Conservation (phyloP, 2,888 invertebrate genomes). For the Augochlorella aurata region DNA sequence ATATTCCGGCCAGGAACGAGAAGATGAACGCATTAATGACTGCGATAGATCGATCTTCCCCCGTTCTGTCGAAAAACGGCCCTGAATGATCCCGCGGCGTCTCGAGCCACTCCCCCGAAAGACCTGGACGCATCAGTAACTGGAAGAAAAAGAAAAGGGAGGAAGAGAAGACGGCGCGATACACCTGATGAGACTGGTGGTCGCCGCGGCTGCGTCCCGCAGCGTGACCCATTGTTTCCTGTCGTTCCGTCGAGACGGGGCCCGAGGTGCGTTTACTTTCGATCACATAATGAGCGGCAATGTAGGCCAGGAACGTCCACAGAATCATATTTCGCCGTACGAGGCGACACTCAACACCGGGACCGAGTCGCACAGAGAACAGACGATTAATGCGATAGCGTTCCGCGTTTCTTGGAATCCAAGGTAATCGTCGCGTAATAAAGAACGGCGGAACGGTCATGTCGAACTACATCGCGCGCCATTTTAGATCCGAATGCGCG, state of each 20-base stretch:
- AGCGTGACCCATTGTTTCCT: conserved; percentile 64
- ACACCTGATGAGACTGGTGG: conserved; percentile 49
- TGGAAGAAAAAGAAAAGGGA: background rate
- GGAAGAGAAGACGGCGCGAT: conserved; percentile 16
- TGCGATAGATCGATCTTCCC: background rate
- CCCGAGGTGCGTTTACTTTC: conserved; percentile 65
- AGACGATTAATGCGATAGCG: conserved; percentile 80
- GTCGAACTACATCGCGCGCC: conserved; percentile 31
- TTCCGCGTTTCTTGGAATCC: conserved; percentile 76
- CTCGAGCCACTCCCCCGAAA: conserved; percentile 18
- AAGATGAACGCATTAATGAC: background rate
- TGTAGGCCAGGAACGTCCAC: conserved; percentile 81
- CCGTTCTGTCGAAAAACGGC: conserved; percentile 19
- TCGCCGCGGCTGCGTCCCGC: conserved; percentile 44
- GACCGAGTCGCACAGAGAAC: conserved; percentile 77
- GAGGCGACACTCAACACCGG: conserved; percentile 79
- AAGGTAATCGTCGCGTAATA: conserved; percentile 66
- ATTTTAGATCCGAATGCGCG: background rate
- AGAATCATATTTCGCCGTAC: conserved; percentile 80
- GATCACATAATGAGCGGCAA: conserved; percentile 75
- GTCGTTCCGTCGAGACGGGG: conserved; percentile 56
- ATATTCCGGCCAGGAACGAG: no score
- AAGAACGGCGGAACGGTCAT: conserved; percentile 53
- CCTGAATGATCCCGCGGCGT: conserved; percentile 17
- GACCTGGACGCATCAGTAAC: conserved; percentile 17